Evolutionary conservation across 2,797 vertebrate genomes (phyloP).

Genomic region (Mormyrops boulengeri): DNA sequence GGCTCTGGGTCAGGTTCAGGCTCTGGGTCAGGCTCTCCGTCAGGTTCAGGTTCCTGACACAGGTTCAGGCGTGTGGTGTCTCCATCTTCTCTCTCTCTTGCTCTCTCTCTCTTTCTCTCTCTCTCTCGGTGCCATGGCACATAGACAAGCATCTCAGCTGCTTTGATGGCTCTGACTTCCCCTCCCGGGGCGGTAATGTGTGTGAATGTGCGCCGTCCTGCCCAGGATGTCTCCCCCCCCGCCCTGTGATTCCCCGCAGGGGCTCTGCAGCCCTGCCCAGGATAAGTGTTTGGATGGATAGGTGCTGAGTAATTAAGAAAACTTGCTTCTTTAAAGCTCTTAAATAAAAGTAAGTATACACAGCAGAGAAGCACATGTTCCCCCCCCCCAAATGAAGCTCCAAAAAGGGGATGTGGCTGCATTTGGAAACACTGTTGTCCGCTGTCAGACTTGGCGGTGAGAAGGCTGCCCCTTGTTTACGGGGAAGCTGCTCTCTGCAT

Average conservation of each 20-base stretch:
- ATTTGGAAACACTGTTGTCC: neutral
- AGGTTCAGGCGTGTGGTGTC: neutral
- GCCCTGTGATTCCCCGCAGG: neutral
- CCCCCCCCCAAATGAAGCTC: neutral
- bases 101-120: neutral
- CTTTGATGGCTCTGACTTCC: neutral
- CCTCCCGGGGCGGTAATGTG: neutral
- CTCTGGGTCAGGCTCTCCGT: neutral
- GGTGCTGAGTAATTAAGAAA: neutral
- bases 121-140: neutral
- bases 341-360: neutral
- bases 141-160: neutral
- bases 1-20: too few relatives aligned
- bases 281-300: neutral
- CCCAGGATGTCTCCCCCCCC: neutral
- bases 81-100: neutral
- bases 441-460: neutral
- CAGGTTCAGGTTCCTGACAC: neutral
- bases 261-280: neutral
- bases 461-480: neutral
- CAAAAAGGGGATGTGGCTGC: conserved; percentile 5
- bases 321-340: neutral
- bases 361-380: neutral
- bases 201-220: neutral
- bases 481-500: neutral